phyloP scores from a whole-genome alignment of 2,113 vertebrate genomes.

The Onychorhynchus coronatus region DNA sequence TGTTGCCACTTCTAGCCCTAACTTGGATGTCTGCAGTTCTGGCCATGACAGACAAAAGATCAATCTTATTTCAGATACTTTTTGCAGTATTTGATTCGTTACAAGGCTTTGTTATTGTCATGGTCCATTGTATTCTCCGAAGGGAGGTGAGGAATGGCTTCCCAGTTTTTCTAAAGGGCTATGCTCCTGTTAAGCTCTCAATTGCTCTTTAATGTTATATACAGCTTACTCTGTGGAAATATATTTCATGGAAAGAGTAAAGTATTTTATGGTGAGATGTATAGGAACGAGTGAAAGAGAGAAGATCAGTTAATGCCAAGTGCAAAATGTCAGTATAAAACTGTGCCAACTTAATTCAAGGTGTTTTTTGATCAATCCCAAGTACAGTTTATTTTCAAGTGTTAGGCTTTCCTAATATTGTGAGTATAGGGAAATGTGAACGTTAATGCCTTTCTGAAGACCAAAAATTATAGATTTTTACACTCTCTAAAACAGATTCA shows the following conservation, averaged over 20 bases:
- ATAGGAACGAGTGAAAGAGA: background rate
- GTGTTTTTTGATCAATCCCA: background rate
- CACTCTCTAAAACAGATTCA: background rate
- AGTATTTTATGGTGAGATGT: background rate
- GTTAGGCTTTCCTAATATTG: background rate
- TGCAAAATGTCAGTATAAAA: background rate
- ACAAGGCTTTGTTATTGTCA: constrained; percentile 98
- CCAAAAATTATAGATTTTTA: background rate
- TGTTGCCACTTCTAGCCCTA: constrained; percentile 92
- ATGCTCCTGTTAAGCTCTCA: background rate
- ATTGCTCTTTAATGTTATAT: background rate
- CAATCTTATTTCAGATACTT: constrained; percentile 98
- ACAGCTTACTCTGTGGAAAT: background rate
- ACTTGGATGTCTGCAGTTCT: constrained; percentile 99
- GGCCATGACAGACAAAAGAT: constrained; percentile 99
- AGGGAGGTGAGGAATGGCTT: constrained; percentile 86
- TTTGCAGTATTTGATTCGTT: constrained; percentile 98
- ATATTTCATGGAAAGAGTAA: background rate
- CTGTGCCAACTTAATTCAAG: background rate
- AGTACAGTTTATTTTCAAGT: background rate
- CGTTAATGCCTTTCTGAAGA: background rate
- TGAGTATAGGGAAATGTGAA: background rate
- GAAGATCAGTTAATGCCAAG: background rate
- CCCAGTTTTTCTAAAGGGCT: background rate
- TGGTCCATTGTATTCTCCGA: constrained; percentile 97